These are phyloP conservation scores for Strix aluco DNA, from an alignment of 2,113 vertebrate genomes.

Conservation along the genomic window DNA sequence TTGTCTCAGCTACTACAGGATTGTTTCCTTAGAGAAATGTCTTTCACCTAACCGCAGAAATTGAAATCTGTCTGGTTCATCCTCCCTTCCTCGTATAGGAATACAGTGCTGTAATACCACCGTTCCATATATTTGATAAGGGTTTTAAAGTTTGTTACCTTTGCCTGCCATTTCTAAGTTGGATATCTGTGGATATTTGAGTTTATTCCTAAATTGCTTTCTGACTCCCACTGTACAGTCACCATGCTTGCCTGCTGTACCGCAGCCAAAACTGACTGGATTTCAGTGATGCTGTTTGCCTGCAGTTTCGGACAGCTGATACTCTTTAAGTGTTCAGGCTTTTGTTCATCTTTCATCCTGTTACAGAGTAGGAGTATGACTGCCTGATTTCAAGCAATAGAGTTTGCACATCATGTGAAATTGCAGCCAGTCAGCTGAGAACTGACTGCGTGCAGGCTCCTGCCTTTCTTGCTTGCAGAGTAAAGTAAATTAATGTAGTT, in stretches of 20 bases:
- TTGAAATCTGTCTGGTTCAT: background rate
- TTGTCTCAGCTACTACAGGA: too few species aligned
- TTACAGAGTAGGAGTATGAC: rapidly evolving
- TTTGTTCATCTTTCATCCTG: background rate
- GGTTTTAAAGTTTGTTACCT: background rate
- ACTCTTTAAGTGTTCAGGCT: background rate
- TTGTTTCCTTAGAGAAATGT: background rate
- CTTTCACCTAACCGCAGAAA: background rate
- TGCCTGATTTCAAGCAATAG: background rate
- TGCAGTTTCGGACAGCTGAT: background rate
- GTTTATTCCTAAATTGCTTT: background rate
- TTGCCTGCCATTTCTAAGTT: background rate
- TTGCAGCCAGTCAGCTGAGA: background rate
- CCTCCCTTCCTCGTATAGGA: rapidly evolving
- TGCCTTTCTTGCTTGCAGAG: background rate
- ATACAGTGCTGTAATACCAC: background rate
- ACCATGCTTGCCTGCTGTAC: background rate
- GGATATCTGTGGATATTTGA: background rate
- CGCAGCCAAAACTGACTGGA: background rate
- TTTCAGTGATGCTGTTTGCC: background rate
- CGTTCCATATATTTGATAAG: background rate
- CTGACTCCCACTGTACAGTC: background rate
- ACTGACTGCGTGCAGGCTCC: background rate
- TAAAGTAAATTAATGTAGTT: background rate
- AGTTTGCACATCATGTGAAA: rapidly evolving